phyloP scores from a whole-genome alignment of 1,140 invertebrate species.

The Drosophila ficusphila region DNA sequence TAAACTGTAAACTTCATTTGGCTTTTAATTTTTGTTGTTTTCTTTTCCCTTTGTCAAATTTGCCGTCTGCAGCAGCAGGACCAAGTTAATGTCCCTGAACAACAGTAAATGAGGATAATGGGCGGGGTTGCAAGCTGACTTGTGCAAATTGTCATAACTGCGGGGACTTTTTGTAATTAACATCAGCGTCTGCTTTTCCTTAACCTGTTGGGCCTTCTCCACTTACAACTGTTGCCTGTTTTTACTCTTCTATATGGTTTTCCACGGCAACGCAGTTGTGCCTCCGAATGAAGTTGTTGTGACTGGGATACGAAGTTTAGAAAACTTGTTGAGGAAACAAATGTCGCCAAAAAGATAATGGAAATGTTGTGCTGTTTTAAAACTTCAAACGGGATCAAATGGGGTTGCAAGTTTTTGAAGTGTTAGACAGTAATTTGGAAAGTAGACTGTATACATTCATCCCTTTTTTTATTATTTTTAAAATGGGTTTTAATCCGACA shows the following conservation, averaged over 20 bases:
- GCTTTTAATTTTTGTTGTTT: constrained; percentile 25
- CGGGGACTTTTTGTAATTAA: constrained; percentile 50
- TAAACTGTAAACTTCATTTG: constrained; percentile 58
- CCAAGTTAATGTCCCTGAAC: constrained; percentile 64
- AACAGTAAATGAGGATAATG: constrained; percentile 19
- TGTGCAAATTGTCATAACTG: constrained; percentile 65
- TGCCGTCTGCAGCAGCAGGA: constrained; percentile 21
- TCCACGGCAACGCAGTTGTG: constrained; percentile 8
- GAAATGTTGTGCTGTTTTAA: constrained; percentile 13
- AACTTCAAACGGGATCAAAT: constrained; percentile 5
- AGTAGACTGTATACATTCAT: background rate
- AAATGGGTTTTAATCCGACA: background rate
- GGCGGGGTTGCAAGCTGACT: background rate
- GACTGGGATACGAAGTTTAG: constrained; percentile 15
- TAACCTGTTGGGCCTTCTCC: constrained; percentile 56
- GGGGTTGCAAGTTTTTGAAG: background rate
- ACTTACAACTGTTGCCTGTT: constrained; percentile 18
- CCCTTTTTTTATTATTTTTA: background rate
- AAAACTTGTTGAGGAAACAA: constrained; percentile 6
- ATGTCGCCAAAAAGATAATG: constrained; percentile 13
- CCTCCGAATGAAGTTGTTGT: constrained; percentile 5
- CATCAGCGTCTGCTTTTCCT: constrained; percentile 21
- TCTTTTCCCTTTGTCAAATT: constrained; percentile 22
- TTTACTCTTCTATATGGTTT: constrained; percentile 24
- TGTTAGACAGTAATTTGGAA: background rate